Evolutionary conservation across 2,888 invertebrate species (phyloP).

Genomic region (Drosophila borealis): DNA sequence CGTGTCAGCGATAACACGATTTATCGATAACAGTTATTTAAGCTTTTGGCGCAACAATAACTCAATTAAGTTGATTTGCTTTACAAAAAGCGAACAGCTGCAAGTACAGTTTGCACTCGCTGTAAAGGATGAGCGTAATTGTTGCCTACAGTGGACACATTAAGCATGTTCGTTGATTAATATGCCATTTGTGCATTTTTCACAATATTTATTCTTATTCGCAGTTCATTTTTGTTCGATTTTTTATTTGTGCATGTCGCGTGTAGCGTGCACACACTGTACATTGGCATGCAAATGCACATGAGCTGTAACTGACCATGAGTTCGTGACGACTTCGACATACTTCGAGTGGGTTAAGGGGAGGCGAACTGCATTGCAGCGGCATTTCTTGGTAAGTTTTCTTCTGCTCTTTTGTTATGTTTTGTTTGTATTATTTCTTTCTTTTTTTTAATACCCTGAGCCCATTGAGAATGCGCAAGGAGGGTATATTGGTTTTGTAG

Average conservation of each 20-base stretch:
- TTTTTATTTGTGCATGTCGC: not conserved
- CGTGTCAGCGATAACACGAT: too few species aligned
- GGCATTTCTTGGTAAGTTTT: constrained; percentile 28
- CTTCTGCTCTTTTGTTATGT: constrained; percentile 2
- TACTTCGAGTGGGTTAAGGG: constrained; percentile 20
- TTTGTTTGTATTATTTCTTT: not conserved
- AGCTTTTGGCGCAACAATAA: too few species aligned
- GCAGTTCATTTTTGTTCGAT: not conserved
- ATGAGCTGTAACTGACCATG: constrained; percentile 50
- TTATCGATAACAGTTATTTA: not conserved
- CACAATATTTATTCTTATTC: too few species aligned
- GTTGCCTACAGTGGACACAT: too few species aligned
- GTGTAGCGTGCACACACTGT: constrained; percentile 28
- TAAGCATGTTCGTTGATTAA: too few species aligned
- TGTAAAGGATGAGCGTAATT: too few species aligned
- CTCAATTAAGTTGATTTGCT: too few species aligned
- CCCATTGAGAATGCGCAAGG: too few species aligned
- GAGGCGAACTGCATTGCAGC: constrained; percentile 10
- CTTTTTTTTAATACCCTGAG: not conserved
- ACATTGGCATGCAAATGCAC: constrained; percentile 47
- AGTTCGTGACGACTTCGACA: constrained; percentile 62
- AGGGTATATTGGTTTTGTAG: too few species aligned
- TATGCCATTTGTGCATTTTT: too few species aligned
- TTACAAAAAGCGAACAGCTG: too few species aligned
- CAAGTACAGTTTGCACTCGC: too few species aligned